These are phyloP conservation scores for Nasonovia ribisnigri DNA, from an alignment of 2,888 invertebrate species.

Conservation along the genomic window DNA sequence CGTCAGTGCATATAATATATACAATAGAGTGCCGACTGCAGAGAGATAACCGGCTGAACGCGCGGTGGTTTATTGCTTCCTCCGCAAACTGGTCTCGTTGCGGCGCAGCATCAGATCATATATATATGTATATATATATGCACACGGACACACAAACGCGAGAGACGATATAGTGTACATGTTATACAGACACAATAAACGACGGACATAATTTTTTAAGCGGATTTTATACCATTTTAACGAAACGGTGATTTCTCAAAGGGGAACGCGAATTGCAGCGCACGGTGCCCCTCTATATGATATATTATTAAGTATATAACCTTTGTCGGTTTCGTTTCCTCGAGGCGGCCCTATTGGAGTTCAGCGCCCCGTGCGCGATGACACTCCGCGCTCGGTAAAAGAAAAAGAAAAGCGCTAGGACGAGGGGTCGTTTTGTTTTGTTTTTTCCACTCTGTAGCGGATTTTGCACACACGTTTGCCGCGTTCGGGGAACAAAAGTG, in stretches of 20 bases:
- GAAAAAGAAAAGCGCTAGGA: neutral
- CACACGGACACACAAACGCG: neutral
- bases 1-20: neutral
- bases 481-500: slow-evolving; percentile 31
- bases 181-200: neutral
- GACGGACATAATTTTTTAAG: slow-evolving; percentile 46
- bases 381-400: slow-evolving; percentile 16
- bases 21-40: slow-evolving; percentile 54
- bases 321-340: slow-evolving; percentile 45
- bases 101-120: slow-evolving; percentile 32
- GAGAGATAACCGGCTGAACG: slow-evolving; percentile 65
- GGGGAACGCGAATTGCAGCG: neutral
- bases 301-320: neutral
- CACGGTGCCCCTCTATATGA: neutral
- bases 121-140: neutral
- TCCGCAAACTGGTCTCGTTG: slow-evolving; percentile 59
- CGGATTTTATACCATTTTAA: slow-evolving; percentile 24
- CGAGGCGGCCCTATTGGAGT: neutral
- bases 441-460: neutral
- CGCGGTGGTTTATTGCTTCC: slow-evolving; percentile 64
- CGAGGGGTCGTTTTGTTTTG: neutral
- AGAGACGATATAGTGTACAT: neutral
- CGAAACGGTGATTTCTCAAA: slow-evolving; percentile 32
- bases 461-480: neutral
- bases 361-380: slow-evolving; percentile 57